phyloP scores from a whole-genome alignment of 2,113 vertebrate species.

The Erythrocebus patas region DNA sequence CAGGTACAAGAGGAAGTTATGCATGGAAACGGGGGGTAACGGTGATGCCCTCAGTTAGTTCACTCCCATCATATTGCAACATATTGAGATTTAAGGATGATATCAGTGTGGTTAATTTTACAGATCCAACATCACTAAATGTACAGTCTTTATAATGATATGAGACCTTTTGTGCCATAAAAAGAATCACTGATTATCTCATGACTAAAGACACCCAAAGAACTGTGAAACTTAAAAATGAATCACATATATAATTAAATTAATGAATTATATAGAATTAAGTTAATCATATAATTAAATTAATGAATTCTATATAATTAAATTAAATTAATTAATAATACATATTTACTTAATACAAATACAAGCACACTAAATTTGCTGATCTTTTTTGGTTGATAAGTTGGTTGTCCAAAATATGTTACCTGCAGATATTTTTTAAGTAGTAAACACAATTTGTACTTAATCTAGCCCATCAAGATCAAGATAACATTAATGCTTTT shows the following conservation, averaged over 20 bases:
- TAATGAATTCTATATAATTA: too few relatives aligned
- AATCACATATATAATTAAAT: neutral
- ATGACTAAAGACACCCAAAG: neutral
- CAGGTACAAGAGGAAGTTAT: neutral
- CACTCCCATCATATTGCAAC: neutral
- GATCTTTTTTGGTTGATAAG: neutral
- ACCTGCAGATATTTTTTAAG: neutral
- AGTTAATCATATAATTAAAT: too few relatives aligned
- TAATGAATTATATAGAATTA: too few relatives aligned
- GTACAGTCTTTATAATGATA: neutral
- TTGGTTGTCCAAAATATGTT: neutral
- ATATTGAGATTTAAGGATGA: neutral
- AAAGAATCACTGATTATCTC: neutral
- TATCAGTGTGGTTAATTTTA: neutral
- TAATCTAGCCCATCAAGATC: neutral
- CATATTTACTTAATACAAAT: neutral
- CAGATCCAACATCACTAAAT: neutral
- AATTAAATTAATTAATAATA: too few relatives aligned
- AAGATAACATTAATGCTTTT: neutral
- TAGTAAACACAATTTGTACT: neutral
- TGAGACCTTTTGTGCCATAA: neutral
- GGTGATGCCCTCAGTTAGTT: neutral
- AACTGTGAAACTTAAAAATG: neutral
- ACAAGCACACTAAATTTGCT: neutral
- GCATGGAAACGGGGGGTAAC: accelerated